Evolutionary conservation across 2,888 invertebrate species (phyloP).

Genomic region (Sesia apiformis): DNA sequence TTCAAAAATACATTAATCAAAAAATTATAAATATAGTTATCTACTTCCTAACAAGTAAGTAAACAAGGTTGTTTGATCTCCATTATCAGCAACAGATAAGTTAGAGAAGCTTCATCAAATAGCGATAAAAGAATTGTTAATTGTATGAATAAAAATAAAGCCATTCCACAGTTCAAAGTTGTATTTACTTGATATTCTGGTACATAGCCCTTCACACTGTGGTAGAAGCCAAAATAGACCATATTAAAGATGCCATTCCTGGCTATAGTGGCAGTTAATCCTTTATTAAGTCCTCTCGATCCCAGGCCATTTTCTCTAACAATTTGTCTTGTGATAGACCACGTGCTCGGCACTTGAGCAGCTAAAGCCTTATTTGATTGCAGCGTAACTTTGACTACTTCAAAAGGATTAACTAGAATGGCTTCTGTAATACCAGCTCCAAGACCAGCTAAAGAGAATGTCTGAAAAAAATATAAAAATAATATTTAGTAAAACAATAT

Average conservation of each 20-base stretch:
- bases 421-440: conserved; percentile 94
- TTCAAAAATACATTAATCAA: no score
- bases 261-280: conserved; percentile 90
- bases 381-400: conserved; percentile 94
- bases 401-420: conserved; percentile 93
- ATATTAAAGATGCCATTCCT: conserved; percentile 94
- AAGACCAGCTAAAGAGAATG: conserved; percentile 90
- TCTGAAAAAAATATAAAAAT: conserved; percentile 69
- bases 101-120: no score
- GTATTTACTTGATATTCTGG: conserved; percentile 77
- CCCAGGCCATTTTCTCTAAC: conserved; percentile 85
- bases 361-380: conserved; percentile 82
- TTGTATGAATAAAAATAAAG: no score
- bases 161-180: background rate
- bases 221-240: conserved; percentile 96
- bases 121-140: no score
- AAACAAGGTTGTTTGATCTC: background rate
- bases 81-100: no score
- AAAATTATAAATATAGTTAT: no score
- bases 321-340: conserved; percentile 86
- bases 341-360: conserved; percentile 82
- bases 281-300: conserved; percentile 87
- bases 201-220: conserved; percentile 86
- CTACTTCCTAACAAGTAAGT: background rate
- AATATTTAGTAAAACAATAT: background rate